Evolutionary conservation across 1,140 invertebrate genomes (phyloP).

Genomic region (Drosophila ambigua): DNA sequence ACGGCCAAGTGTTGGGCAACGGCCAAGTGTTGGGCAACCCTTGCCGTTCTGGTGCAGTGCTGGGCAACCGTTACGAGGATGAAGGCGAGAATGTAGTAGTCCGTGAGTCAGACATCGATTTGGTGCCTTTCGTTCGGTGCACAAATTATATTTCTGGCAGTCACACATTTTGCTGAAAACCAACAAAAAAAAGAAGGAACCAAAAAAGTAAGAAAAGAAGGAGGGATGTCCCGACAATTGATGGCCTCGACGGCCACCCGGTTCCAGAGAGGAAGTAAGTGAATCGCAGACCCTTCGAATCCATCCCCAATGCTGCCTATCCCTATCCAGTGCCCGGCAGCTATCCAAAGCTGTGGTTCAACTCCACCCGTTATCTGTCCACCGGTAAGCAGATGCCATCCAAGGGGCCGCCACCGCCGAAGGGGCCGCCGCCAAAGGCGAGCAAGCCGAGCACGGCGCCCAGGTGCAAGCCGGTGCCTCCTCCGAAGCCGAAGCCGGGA

Average conservation of each 20-base stretch:
- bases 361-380: conserved; percentile 18
- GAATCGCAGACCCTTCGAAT: neutral
- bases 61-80: no score
- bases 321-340: conserved; percentile 31
- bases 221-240: conserved; percentile 59
- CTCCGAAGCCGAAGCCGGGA: conserved; percentile 33
- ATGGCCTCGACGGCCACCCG: conserved; percentile 30
- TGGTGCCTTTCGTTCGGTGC: conserved; percentile 15
- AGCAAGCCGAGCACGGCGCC: neutral
- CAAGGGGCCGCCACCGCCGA: neutral
- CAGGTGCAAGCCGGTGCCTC: conserved; percentile 10
- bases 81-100: no score
- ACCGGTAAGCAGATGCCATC: conserved; percentile 15
- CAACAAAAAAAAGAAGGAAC: neutral
- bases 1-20: no score
- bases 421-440: neutral
- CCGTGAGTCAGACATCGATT: conserved; percentile 17
- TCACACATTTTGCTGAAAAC: conserved; percentile 25
- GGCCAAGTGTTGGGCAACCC: no score
- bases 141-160: conserved; percentile 16
- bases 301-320: no score
- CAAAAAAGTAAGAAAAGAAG: conserved; percentile 3
- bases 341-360: conserved; percentile 18
- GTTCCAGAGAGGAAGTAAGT: conserved; percentile 55
- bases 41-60: no score